Conservation (phyloP, 2,797 vertebrate genomes). For the Balearica regulorum region DNA sequence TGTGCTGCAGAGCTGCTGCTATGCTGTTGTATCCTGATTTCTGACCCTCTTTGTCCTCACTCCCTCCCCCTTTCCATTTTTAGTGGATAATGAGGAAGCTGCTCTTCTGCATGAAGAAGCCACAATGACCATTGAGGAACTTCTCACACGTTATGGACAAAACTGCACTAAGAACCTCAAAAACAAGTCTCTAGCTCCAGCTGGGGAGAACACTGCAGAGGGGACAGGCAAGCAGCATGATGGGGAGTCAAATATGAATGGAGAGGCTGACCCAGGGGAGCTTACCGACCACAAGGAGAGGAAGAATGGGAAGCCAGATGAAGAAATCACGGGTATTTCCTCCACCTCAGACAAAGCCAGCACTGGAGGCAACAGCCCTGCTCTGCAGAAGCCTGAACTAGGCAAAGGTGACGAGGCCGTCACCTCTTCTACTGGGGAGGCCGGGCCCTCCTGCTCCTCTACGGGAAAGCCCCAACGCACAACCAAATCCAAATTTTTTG, state of each 20-base stretch:
- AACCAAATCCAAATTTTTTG: slow-evolving; percentile 96
- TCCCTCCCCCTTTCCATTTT: background rate
- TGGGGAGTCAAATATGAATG: slow-evolving; percentile 79
- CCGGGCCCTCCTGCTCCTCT: slow-evolving; percentile 96
- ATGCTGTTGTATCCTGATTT: background rate
- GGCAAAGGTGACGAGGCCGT: slow-evolving; percentile 79
- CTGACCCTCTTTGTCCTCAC: background rate
- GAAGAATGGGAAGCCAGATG: slow-evolving; percentile 80
- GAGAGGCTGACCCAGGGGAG: slow-evolving; percentile 78
- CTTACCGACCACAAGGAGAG: slow-evolving; percentile 69
- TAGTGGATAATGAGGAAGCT: slow-evolving; percentile 97
- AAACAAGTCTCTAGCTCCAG: slow-evolving; percentile 74
- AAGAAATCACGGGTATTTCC: slow-evolving; percentile 68
- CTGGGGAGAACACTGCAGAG: slow-evolving; percentile 50
- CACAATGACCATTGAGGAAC: slow-evolving; percentile 98
- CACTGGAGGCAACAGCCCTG: slow-evolving; percentile 64
- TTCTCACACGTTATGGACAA: slow-evolving; percentile 94
- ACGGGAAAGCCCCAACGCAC: slow-evolving; percentile 81
- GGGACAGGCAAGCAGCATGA: slow-evolving; percentile 69
- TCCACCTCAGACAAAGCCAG: slow-evolving; percentile 71
- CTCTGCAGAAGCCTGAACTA: slow-evolving; percentile 78
- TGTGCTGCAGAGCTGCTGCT: background rate
- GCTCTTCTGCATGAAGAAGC: slow-evolving; percentile 96
- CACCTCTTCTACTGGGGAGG: slow-evolving; percentile 82
- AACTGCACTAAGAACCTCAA: slow-evolving; percentile 84